These are phyloP conservation scores for Cheilosia vernalis DNA, from an alignment of 2,888 invertebrate genomes.

Conservation along the genomic window DNA sequence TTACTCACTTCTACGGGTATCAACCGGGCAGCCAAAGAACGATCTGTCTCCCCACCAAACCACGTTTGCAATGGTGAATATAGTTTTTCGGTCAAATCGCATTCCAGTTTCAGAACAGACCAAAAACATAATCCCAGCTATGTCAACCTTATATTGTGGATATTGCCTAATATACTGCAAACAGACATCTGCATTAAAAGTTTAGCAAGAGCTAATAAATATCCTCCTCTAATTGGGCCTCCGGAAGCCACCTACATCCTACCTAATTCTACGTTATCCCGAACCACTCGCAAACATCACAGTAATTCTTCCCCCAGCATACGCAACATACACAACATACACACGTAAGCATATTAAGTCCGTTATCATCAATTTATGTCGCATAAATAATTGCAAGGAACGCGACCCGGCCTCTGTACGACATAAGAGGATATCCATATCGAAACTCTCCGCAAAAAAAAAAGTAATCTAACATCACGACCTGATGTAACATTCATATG, in stretches of 20 bases:
- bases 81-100: no score
- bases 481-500: constrained; percentile 1
- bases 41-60: no score
- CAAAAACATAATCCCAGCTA: background rate
- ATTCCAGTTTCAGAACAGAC: no score
- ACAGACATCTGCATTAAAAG: background rate
- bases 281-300: constrained; percentile 4
- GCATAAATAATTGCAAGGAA: constrained; percentile 46
- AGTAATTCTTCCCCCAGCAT: background rate
- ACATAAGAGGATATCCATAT: constrained; percentile 1
- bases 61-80: no score
- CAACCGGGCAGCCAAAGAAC: no score
- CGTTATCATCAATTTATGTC: constrained; percentile 62
- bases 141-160: background rate
- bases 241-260: background rate
- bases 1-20: no score
- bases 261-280: background rate
- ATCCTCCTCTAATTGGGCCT: background rate
- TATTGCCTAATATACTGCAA: background rate
- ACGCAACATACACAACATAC: no score
- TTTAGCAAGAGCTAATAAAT: background rate
- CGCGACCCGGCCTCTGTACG: background rate
- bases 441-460: background rate
- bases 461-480: constrained; percentile 11
- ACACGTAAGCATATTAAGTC: constrained; percentile 50